Base-by-base conservation (phyloP, 2,113 vertebrate species). In the Otocyon megalotis region DNA sequence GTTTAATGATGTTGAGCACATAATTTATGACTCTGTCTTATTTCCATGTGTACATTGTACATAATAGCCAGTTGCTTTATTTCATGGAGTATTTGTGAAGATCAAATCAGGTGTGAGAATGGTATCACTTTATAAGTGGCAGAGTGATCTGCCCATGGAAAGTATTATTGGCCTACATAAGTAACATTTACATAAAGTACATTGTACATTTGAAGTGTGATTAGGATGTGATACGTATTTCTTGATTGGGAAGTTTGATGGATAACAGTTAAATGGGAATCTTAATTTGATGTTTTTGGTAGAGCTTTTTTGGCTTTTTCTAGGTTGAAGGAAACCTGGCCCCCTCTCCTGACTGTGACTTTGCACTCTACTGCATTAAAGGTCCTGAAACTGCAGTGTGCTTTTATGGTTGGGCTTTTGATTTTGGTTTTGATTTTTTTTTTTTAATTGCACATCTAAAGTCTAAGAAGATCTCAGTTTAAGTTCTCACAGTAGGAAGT, bases 381-480 rank as follows among this genome's bases (percentile, higher is more conserved):
- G 74, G 76, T 88, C 60, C 53, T 87, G 86, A 79, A 83, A 91
- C 30, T 79, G 20, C 63, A 91, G 80, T 83, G 48, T 90, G 10
- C 71, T 80, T 90, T 69, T 88, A 14, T 84, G 79, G 37, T 62
- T 87, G 67, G 62, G 43, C 50, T 82, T 97, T 92, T 90, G 62
- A 84, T 95, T 88, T 87, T 80, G 26, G 43, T 71, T 87, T 93
- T 94, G 53, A 30, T 88, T 96, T 90, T 69, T 93, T 94, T 67
- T 77, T 74, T 74, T 96, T 65, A 69, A 72, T 94, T 26, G 50
- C 12, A 58, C 7, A 35, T 86, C 48, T 96, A 48, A 79, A 90
- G 43, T 80, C 17, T 77, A 82, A 80, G 77, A 81, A 86, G 32
- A 37, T 90, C n/a, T 90, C n/a, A 90, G 6, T 85, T 8, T 71